phyloP scores from a whole-genome alignment of 1,140 invertebrate genomes.

The Nilaparvata lugens region DNA sequence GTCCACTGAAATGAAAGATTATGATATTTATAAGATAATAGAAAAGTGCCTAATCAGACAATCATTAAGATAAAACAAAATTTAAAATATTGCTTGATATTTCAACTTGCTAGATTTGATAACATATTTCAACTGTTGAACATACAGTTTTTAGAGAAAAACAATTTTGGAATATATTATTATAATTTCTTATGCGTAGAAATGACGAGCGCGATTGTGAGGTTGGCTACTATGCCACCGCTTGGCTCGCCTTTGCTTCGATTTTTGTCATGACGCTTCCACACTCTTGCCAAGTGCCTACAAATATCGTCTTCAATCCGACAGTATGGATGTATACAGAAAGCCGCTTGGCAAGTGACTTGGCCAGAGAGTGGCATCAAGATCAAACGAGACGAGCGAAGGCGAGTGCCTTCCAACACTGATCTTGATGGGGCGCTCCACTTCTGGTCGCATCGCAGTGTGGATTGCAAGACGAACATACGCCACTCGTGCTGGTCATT shows the following conservation, averaged over 20 bases:
- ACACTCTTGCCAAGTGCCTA: not conserved
- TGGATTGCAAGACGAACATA: not conserved
- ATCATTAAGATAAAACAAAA: no score
- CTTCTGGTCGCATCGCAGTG: no score
- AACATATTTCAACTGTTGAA: no score
- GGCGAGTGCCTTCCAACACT: not conserved
- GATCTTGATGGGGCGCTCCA: conserved; percentile 1
- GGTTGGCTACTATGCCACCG: not conserved
- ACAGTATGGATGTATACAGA: not conserved
- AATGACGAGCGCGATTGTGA: no score
- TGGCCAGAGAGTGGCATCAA: not conserved
- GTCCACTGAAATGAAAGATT: conserved; percentile 33
- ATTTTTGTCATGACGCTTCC: no score
- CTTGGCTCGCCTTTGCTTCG: not conserved
- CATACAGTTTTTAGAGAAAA: no score
- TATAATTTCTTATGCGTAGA: no score
- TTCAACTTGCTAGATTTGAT: no score
- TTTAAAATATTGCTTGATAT: no score
- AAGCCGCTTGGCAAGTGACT: not conserved
- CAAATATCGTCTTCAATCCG: not conserved
- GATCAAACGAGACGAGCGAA: not conserved
- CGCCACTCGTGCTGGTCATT: conserved; percentile 21
- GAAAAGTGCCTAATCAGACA: no score
- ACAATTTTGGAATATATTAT: no score
- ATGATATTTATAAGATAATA: not conserved